Evolutionary conservation across 2,888 invertebrate genomes (phyloP).

Genomic region (Leucozona laternaria): DNA sequence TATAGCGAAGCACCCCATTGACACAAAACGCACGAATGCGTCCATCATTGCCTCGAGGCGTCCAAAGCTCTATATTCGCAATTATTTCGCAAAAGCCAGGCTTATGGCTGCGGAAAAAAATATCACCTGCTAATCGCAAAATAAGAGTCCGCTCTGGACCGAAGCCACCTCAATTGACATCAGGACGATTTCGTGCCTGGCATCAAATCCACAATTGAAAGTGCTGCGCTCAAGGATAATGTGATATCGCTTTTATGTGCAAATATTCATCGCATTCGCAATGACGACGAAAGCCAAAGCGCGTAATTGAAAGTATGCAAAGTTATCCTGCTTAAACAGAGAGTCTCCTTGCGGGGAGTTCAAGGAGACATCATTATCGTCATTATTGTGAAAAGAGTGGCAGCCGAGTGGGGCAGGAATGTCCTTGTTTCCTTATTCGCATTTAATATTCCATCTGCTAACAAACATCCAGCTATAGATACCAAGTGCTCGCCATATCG

Average conservation of each 20-base stretch:
- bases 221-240: slow-evolving; percentile 67
- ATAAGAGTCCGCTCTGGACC: slow-evolving; percentile 28
- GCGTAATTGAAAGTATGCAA: slow-evolving; percentile 71
- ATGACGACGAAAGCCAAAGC: slow-evolving; percentile 44
- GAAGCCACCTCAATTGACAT: slow-evolving; percentile 18
- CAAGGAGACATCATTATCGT: slow-evolving; percentile 70
- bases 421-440: slow-evolving; percentile 46
- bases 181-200: slow-evolving; percentile 18
- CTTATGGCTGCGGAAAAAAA: background rate
- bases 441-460: slow-evolving; percentile 66
- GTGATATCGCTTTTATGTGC: slow-evolving; percentile 60
- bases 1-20: slow-evolving; percentile 34
- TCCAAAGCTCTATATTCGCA: background rate
- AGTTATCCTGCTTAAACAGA: slow-evolving; percentile 40
- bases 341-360: slow-evolving; percentile 46
- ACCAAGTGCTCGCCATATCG: slow-evolving; percentile 6
- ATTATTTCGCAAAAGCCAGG: background rate
- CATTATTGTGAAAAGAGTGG: slow-evolving; percentile 48
- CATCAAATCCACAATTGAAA: slow-evolving; percentile 38
- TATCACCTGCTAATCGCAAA: slow-evolving; percentile 46
- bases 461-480: slow-evolving; percentile 21
- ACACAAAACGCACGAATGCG: slow-evolving; percentile 46
- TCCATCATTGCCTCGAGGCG: slow-evolving; percentile 29
- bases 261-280: slow-evolving; percentile 51
- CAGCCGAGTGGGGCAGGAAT: slow-evolving; percentile 5